Evolutionary conservation across 2,888 invertebrate genomes (phyloP), one percentile per base, ranked within the genome.

Genomic region (Galeruca laticollis): DNA sequence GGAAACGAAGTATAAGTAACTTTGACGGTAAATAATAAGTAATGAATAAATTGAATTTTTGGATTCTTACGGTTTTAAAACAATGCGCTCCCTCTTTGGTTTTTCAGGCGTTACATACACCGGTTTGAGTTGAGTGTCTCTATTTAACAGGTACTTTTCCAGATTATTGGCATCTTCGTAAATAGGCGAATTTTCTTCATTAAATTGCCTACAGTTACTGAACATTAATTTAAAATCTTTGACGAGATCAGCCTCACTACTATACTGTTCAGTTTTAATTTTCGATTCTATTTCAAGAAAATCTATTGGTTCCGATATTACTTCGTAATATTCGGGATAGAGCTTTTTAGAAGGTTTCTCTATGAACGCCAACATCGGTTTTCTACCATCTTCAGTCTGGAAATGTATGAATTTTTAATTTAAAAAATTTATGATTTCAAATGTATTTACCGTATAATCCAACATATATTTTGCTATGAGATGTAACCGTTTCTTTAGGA

Each of bases 321-420:
- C 93, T 84, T 94, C 94, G 84, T 98, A 98, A 84, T 98, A 98
- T 83, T 97, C 97, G 0, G 98, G 96, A 83, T 98, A 98, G 37
- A 96, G 87, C 82, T 97, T 96, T 84, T 94, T 94, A 33, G 96
- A 96, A 0, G 99, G 99, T 81, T 98, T 95, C 84, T 97, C 96
- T 94, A 98, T 94, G 83, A 99, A 99, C 78, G 96, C 90, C 68
- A 95, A 87, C 88, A 97, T 94, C 0, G 97, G 94, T 78, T 94
- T 92, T 13, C 98, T 88, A 0, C 94, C 95, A 78, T 93, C 93
- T 51, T 90, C 89, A 78, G 90, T 90, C 91, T 90, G 78, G 54
- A 85, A 84, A 68, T 8, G n/a, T n/a, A n/a, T n/a, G n/a, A 18
- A 26, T 13, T 52, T 52, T 6, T 63, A 37, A 33, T 13, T 31